Conservation (phyloP, 2,888 invertebrate species). For the Cryptocephalus moraei region DNA sequence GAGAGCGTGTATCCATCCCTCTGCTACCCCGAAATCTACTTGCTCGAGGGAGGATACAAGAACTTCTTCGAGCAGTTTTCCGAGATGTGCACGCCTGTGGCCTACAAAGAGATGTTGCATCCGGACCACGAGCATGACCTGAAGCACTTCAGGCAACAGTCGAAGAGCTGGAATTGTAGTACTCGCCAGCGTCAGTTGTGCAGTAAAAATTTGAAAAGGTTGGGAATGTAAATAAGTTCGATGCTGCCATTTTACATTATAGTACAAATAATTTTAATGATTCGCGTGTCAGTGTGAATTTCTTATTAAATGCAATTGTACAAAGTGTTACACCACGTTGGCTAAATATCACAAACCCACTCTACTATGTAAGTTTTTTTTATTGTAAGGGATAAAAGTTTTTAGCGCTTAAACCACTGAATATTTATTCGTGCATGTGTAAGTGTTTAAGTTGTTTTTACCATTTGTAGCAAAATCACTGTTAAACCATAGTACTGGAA, state of each 20-base stretch:
- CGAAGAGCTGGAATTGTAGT: constrained; percentile 61
- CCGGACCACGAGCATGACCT: constrained; percentile 65
- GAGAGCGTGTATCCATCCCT: constrained; percentile 74
- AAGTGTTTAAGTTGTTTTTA: too few relatives aligned
- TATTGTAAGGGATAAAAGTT: too few relatives aligned
- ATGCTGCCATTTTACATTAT: neutral
- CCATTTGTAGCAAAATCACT: too few relatives aligned
- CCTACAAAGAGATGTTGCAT: constrained; percentile 80
- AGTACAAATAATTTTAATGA: neutral
- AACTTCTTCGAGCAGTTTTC: constrained; percentile 64
- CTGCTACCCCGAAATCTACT: constrained; percentile 86
- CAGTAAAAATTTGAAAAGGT: constrained; percentile 15
- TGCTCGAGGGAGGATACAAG: constrained; percentile 86
- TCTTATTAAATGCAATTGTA: constrained; percentile 11
- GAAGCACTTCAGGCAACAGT: constrained; percentile 62
- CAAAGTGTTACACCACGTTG: constrained; percentile 16
- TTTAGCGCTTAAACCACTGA: too few relatives aligned
- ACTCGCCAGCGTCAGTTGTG: constrained; percentile 19
- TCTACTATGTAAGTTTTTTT: too few relatives aligned
- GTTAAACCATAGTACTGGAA: too few relatives aligned
- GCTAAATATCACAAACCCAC: neutral
- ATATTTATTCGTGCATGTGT: too few relatives aligned
- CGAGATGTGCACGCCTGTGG: constrained; percentile 58
- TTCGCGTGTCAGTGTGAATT: constrained; percentile 8
- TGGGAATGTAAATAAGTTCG: constrained; percentile 12